phyloP scores from a whole-genome alignment of 2,113 vertebrate genomes.

The Eulemur macaco region DNA sequence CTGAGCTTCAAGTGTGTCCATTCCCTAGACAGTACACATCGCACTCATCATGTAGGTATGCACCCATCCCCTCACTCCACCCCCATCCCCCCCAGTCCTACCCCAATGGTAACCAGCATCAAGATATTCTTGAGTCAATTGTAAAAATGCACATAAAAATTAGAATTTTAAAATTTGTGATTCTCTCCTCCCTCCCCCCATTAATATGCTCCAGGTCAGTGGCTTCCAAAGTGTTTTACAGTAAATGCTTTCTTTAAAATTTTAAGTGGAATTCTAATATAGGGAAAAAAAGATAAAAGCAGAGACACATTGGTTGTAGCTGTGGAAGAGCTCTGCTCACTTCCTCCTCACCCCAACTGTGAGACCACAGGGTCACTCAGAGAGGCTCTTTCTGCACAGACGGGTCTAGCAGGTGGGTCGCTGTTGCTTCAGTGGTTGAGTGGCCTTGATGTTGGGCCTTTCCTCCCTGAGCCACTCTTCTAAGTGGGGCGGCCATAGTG shows the following conservation, averaged over 20 bases:
- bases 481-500: fast-evolving
- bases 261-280: not conserved
- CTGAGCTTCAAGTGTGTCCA: too few relatives aligned
- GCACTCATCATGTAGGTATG: too few relatives aligned
- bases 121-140: not conserved
- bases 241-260: not conserved
- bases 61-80: too few relatives aligned
- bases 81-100: too few relatives aligned
- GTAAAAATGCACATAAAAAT: not conserved
- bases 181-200: not conserved
- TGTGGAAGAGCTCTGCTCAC: not conserved
- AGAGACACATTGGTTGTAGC: not conserved
- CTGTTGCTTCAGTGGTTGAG: fast-evolving
- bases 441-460: too few relatives aligned
- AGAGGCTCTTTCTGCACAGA: not conserved
- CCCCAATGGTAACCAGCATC: not conserved
- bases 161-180: not conserved
- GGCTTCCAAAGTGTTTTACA: not conserved
- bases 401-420: fast-evolving
- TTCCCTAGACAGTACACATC: too few relatives aligned
- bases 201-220: not conserved
- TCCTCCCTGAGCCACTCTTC: not conserved
- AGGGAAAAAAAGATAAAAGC: not conserved
- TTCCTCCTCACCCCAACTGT: fast-evolving
- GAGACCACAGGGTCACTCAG: fast-evolving